Evolutionary conservation across 2,113 vertebrate genomes (phyloP), one percentile per base, ranked within the genome.

Genomic region (Paedocypris sp.): DNA sequence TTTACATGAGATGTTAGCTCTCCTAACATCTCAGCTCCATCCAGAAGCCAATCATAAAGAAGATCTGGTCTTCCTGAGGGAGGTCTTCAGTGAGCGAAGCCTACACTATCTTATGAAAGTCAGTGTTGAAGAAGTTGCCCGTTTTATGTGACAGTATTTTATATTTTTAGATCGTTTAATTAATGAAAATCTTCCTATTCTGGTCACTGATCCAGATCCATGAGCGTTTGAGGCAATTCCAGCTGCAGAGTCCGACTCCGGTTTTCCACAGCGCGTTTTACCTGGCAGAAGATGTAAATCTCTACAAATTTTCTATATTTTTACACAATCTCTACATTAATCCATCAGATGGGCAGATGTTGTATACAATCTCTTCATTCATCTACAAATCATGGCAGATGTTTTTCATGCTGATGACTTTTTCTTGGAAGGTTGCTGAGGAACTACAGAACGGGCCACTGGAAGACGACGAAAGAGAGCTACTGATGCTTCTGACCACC

Each of bases 21-120:
- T 96, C 38, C 75, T 97, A 71, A 97, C 91, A 2, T 92, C 92
- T 60, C 92, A 92, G 71, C 87, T 97, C n/a, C 87, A 87, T 64
- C 92, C 92, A 0, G 90, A 90, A 54, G 92, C 91, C 47, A 93
- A 91, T 75, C 90, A 93, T 47, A 90, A 88, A 73, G 92, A 93
- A 54, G 91, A 96, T 73, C 83, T 94, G 82, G 86, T 85, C 60
- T 96, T 95, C 75, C 86, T 97, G 61, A 83, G 79, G 52, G 86
- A 91, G 8, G 90, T 95, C 62, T 92, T 96, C 80, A 93, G 91
- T 42, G 93, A 96, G 67, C 91, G 85, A 60, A 93, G 90, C 75
- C 87, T 97, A 3, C 68, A 82, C 69, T 92, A 90, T 62, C 76
- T 97, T 62, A 91, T 97, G 88, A 97, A 91, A 90, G 93, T 95